These are phyloP conservation scores for Arctia plantaginis DNA, from an alignment of 2,888 invertebrate genomes.

Conservation along the genomic window DNA sequence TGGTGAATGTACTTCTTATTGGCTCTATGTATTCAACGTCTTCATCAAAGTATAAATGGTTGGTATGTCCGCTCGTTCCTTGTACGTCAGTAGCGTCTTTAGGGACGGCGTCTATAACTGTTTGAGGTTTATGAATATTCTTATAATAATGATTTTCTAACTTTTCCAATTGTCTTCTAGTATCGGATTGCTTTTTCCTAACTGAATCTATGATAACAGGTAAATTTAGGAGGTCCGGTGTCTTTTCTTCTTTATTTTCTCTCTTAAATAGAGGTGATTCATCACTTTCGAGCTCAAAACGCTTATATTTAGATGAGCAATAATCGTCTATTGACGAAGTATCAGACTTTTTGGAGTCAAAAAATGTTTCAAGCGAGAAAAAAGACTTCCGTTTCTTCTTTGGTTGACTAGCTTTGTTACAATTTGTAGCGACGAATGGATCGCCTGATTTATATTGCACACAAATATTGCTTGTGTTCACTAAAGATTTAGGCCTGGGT, in stretches of 20 bases:
- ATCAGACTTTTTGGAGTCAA: slow-evolving; percentile 82
- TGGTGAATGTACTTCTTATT: slow-evolving; percentile 81
- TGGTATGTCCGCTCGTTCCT: slow-evolving; percentile 78
- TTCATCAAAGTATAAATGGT: slow-evolving; percentile 76
- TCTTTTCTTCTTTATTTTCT: slow-evolving; percentile 71
- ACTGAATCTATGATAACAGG: slow-evolving; percentile 82
- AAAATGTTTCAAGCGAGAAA: slow-evolving; percentile 84
- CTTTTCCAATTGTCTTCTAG: slow-evolving; percentile 81
- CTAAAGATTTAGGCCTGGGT: slow-evolving; percentile 79
- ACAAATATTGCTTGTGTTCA: slow-evolving; percentile 77
- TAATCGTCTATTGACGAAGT: slow-evolving; percentile 83
- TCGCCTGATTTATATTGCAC: slow-evolving; percentile 72
- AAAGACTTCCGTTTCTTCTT: slow-evolving; percentile 84
- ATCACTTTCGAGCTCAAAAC: slow-evolving; percentile 83
- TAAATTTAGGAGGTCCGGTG: slow-evolving; percentile 80
- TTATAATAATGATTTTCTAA: slow-evolving; percentile 82
- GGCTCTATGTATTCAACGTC: slow-evolving; percentile 85
- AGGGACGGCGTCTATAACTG: slow-evolving; percentile 80
- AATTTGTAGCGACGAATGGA: slow-evolving; percentile 71
- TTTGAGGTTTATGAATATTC: slow-evolving; percentile 73
- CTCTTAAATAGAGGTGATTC: slow-evolving; percentile 81
- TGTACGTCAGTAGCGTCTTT: slow-evolving; percentile 79
- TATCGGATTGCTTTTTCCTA: slow-evolving; percentile 79
- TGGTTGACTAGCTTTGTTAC: slow-evolving; percentile 74
- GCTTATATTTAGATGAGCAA: slow-evolving; percentile 83